Base-by-base conservation (phyloP, 2,113 vertebrate species). In the Climacteris rufus region DNA sequence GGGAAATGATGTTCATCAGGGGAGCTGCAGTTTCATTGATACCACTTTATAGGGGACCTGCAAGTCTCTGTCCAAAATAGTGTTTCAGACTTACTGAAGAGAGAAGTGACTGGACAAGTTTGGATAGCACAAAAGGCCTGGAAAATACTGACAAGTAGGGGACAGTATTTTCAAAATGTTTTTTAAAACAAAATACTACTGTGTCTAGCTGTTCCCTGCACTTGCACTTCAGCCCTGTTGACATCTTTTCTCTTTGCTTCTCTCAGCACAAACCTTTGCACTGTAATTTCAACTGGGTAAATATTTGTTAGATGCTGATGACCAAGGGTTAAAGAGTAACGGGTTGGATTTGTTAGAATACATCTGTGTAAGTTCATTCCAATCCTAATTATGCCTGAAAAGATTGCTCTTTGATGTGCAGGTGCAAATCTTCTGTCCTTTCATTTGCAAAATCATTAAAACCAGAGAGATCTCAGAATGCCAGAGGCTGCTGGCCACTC, bases 251-350 rank as follows among this genome's bases (percentile, higher is more conserved):
- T 49, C 77, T 90, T 71, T 87, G 60, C 71, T 93, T 65, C 23
- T 69, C 72, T 96, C 93, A 83, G 66, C 81, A 90, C 77, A 89
- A 96, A 97, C 93, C 97, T 98, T 98, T 97, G 96, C 86, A 97
- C 96, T 97, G 13, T 87, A 80, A 70, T 79, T 94, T 93, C 84
- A 89, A 23, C 63, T 95, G 77, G 37, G 76, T 93, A 96, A 96
- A 97, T 96, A 96, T 97, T 98, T 96, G 72, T 78, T 78, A 77
- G 71, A 47, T 33, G 49, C 56, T 42, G n/a, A 52, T 93, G 96
- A 76, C 72, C 78, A 52, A 66, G 75, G 76, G 96, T 98, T 98
- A 97, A 97, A 97, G 77, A 87, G 28, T 96, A 97, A 97, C 57
- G 65, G 68, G 8, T 15, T 82, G 15, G 7, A 7, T 92, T 93